A percentile compares a stretch with the other conserved stretches of the same genome.
phyloP scores from a whole-genome alignment of 1,140 invertebrate species.

The Galleria mellonella region DNA sequence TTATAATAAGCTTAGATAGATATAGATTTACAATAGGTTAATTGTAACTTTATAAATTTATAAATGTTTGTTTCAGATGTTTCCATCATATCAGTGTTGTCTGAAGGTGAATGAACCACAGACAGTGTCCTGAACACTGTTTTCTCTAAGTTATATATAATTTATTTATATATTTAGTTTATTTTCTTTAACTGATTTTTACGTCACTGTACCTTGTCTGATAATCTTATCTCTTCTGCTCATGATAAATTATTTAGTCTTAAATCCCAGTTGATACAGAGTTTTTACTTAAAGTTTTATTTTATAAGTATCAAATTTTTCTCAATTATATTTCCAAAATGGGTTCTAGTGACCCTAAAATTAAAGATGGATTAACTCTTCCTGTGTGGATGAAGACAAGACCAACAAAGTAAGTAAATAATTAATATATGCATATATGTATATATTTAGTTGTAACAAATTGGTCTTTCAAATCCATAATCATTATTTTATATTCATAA shows the following conservation, averaged over 20 bases:
- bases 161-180: neutral
- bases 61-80: conserved; percentile 53
- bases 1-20: too few species aligned
- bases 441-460: neutral
- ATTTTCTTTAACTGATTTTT: conserved; percentile 4
- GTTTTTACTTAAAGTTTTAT: conserved; percentile 8
- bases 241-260: conserved; percentile 51
- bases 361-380: conserved; percentile 56
- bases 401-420: conserved; percentile 48
- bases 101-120: conserved; percentile 45
- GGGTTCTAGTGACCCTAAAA: conserved; percentile 61
- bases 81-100: conserved; percentile 26
- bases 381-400: conserved; percentile 64
- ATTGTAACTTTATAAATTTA: too few species aligned
- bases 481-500: too few species aligned
- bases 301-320: conserved; percentile 3
- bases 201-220: conserved; percentile 22
- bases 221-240: conserved; percentile 64
- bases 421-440: neutral
- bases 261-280: conserved; percentile 2
- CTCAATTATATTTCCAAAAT: conserved; percentile 24
- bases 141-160: conserved; percentile 3
- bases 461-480: neutral
- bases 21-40: too few species aligned
- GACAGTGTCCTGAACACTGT: conserved; percentile 48